phyloP scores from a whole-genome alignment of 2,113 vertebrate genomes.

The Pithys albifrons region DNA sequence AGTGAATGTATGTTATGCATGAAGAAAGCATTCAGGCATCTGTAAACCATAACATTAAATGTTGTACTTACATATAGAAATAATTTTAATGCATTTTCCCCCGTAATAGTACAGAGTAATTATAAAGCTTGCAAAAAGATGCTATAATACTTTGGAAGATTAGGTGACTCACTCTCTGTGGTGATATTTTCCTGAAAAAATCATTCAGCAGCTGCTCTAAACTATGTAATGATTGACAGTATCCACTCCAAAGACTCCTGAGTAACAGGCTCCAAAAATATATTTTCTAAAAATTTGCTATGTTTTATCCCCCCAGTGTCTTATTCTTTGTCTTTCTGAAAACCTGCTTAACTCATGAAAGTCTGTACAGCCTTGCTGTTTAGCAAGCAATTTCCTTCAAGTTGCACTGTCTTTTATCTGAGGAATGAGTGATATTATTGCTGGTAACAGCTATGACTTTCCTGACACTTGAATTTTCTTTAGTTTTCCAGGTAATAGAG shows the following conservation, averaged over 20 bases:
- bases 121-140: neutral
- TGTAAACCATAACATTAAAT: neutral
- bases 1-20: neutral
- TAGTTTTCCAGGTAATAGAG: neutral
- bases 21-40: neutral
- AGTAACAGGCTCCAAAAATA: neutral
- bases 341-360: neutral
- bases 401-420: neutral
- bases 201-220: neutral
- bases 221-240: neutral
- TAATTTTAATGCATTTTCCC: rapidly evolving
- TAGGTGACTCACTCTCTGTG: neutral
- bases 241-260: neutral
- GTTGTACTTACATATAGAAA: neutral
- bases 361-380: neutral
- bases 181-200: neutral
- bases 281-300: neutral
- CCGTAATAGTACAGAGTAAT: neutral
- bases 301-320: neutral
- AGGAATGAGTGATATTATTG: neutral
- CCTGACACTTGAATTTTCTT: neutral
- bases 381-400: neutral
- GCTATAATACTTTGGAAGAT: neutral
- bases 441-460: neutral
- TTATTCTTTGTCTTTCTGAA: neutral